Base-by-base conservation (phyloP, 2,113 vertebrate genomes). In the Grantiella picta region DNA sequence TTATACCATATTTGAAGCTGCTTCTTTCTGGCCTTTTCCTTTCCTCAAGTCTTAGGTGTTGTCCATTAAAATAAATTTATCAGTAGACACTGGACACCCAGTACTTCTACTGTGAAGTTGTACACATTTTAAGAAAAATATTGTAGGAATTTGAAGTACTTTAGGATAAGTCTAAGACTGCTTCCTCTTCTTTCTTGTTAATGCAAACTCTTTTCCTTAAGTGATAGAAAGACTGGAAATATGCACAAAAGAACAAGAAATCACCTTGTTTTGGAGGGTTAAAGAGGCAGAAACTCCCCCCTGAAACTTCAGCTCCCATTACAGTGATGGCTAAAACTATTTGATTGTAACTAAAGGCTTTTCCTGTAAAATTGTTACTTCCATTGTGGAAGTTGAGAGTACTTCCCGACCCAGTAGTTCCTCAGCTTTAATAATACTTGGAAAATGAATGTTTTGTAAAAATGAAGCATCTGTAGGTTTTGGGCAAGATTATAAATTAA, bases 251-350 rank as follows among this genome's bases (percentile, higher is more conserved):
- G 18, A 68, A 77, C 27, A 52, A 77, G 10, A 44, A 93, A 96
- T 73, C 92, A 66, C 91, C 53, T 96, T 98, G 94, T 96, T 97
- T 97, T 97, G 96, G 96, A 98, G 97, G 98, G 98, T 98, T 98
- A 97, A 98, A 96, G 85, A 96, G 90, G 88, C 70, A 92, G 91
- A 95, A 96, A 90, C 50, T 86, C 72, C 50, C 29, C 50, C 70
- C 82, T 97, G 90, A 82, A 84, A 95, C 87, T 97, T 95, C 93
- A 97, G 92, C 96, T 96, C 95, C 23, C 93, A 93, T 95, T 98
- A 98, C 98, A 98, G 98, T 98, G 97, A 95, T 98, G 98, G 98
- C 98, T 99, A 98, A 98, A 98, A 97, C 96, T 98, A 98, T 98
- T 98, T 96, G 89, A 89, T 96, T 97, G 92, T 97, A 95, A 92